Evolutionary conservation across 1,140 invertebrate genomes (phyloP).

Genomic region (Bactericera cockerelli): DNA sequence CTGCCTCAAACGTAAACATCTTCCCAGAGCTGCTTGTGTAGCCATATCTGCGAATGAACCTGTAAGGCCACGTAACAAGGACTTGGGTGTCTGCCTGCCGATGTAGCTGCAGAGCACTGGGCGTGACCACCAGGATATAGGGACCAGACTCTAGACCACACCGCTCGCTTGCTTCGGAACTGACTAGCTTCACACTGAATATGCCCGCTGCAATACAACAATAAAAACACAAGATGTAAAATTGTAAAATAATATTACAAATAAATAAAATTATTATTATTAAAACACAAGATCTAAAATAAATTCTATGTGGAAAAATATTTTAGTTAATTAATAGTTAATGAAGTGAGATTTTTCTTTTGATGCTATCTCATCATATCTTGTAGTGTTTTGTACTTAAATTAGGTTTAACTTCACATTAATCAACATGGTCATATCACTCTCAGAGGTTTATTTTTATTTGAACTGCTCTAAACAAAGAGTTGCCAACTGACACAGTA

Average conservation of each 20-base stretch:
- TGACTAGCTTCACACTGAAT: slow-evolving; percentile 57
- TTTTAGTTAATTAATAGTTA: neutral
- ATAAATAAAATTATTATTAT: too few relatives aligned
- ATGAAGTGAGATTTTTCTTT: slow-evolving; percentile 12
- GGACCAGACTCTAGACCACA: slow-evolving; percentile 52
- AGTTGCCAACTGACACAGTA: too few relatives aligned
- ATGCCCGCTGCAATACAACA: slow-evolving; percentile 32
- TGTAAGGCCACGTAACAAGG: slow-evolving; percentile 68
- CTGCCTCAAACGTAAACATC: slow-evolving; percentile 73
- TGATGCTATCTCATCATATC: too few relatives aligned
- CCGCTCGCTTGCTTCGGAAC: slow-evolving; percentile 57
- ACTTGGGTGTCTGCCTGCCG: slow-evolving; percentile 40
- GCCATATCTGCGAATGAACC: slow-evolving; percentile 68
- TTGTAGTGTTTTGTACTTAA: too few relatives aligned
- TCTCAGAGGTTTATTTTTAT: too few relatives aligned
- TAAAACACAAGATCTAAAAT: too few relatives aligned
- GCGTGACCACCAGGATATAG: slow-evolving; percentile 55
- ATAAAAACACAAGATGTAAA: too few relatives aligned
- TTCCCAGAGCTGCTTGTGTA: slow-evolving; percentile 60
- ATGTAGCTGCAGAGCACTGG: slow-evolving; percentile 53
- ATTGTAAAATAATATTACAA: too few relatives aligned
- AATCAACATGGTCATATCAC: too few relatives aligned
- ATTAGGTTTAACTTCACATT: too few relatives aligned
- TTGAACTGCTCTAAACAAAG: too few relatives aligned
- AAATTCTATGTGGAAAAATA: too few relatives aligned